Percentiles rank a stretch among this genome's conserved stretches.
Evolutionary conservation across 2,888 invertebrate genomes (phyloP).

Genomic region (Watsonalla binaria): DNA sequence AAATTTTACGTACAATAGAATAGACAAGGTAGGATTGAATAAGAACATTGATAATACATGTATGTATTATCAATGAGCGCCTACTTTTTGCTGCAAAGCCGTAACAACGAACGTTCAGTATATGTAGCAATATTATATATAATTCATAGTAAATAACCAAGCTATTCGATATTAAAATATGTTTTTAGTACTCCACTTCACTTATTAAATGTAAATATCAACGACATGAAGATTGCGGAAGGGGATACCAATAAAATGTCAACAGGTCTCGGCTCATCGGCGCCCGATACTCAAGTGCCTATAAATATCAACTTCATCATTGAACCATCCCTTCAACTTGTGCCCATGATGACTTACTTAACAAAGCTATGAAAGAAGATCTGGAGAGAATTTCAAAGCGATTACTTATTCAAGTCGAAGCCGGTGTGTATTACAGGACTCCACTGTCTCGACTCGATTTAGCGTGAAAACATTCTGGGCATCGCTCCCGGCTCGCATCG

Average conservation of each 20-base stretch:
- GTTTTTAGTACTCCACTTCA: too few relatives aligned
- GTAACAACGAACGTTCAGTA: too few relatives aligned
- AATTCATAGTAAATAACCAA: too few relatives aligned
- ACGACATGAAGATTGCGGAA: neutral
- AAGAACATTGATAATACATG: too few relatives aligned
- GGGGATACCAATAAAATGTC: neutral
- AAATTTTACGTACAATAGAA: too few relatives aligned
- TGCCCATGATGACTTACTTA: neutral
- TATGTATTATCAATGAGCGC: too few relatives aligned
- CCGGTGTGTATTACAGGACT: slow-evolving; percentile 58
- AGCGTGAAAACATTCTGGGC: slow-evolving; percentile 67
- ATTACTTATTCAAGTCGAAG: slow-evolving; percentile 41
- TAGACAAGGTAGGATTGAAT: too few relatives aligned
- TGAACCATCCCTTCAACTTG: neutral
- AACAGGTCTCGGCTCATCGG: neutral
- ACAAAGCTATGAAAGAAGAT: slow-evolving; percentile 27
- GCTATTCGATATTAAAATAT: too few relatives aligned
- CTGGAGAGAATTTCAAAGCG: slow-evolving; percentile 47
- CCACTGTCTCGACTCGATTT: slow-evolving; percentile 66
- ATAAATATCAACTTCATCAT: neutral
- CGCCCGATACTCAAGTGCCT: neutral
- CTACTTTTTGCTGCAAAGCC: too few relatives aligned
- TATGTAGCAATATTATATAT: too few relatives aligned
- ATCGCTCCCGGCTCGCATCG: slow-evolving; percentile 51
- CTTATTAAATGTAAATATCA: neutral